Percentiles rank a stretch among this genome's conserved stretches.
Evolutionary conservation across 1,140 invertebrate genomes (phyloP).

Genomic region (Spodoptera litura): DNA sequence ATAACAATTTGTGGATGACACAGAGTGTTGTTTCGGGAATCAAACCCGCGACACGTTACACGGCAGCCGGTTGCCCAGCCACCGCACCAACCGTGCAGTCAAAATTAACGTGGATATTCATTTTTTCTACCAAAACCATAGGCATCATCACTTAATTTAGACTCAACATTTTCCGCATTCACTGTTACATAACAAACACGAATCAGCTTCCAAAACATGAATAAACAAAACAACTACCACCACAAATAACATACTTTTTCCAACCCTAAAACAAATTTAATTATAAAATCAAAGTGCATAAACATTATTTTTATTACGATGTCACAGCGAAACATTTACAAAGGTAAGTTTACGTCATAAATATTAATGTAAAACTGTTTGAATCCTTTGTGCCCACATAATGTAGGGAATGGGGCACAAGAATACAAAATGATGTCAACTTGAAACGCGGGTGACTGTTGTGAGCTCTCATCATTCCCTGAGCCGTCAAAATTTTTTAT

Average conservation of each 20-base stretch:
- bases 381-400: constrained; percentile 35
- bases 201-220: too few relatives aligned
- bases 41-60: too few relatives aligned
- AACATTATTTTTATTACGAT: not conserved
- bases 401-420: constrained; percentile 14
- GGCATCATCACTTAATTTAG: too few relatives aligned
- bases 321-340: constrained; percentile 2
- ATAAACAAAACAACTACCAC: too few relatives aligned
- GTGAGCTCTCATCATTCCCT: not conserved
- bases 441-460: constrained; percentile 2
- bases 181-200: too few relatives aligned
- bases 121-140: too few relatives aligned
- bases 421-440: constrained; percentile 42
- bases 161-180: too few relatives aligned
- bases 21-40: too few relatives aligned
- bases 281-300: not conserved
- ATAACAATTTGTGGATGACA: too few relatives aligned
- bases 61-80: too few relatives aligned
- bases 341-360: constrained; percentile 29
- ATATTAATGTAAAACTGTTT: constrained; percentile 33
- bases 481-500: not conserved
- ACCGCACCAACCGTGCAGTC: too few relatives aligned
- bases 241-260: not conserved
- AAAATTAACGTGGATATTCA: too few relatives aligned
- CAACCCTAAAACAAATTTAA: not conserved